phyloP scores from a whole-genome alignment of 2,888 invertebrate species.

The Hydraecia micacea region DNA sequence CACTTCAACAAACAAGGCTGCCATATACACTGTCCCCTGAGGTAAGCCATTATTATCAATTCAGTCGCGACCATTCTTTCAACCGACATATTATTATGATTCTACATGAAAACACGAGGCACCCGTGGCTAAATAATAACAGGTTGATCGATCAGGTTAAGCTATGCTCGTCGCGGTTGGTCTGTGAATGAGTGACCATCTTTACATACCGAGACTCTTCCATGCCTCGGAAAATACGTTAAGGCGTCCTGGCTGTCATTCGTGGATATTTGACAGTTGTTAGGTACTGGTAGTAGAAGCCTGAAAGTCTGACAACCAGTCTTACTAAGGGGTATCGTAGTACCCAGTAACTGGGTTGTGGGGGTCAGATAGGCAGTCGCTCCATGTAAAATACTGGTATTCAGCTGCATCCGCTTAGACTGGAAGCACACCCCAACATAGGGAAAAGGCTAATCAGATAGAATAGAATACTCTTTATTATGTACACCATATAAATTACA shows the following conservation, averaged over 20 bases:
- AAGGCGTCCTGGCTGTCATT: not conserved
- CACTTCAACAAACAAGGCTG: constrained; percentile 18
- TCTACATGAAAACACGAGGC: not conserved
- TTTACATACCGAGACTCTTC: not conserved
- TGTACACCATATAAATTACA: no score
- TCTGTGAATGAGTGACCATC: not conserved
- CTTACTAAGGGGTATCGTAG: not conserved
- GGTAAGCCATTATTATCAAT: constrained; percentile 10
- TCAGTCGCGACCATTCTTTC: constrained; percentile 9
- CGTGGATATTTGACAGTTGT: not conserved
- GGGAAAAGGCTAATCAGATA: no score
- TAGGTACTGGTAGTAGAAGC: not conserved
- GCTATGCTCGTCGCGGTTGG: not conserved
- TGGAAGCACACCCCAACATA: no score
- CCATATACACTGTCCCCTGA: constrained; percentile 26
- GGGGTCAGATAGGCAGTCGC: not conserved
- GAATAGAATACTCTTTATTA: no score
- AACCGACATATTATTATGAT: constrained; percentile 10
- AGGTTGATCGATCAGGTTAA: not conserved
- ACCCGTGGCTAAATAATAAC: not conserved
- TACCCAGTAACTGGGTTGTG: not conserved
- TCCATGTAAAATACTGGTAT: not conserved
- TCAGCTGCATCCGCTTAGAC: no score
- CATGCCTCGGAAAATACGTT: not conserved
- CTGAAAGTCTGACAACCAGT: not conserved